Evolutionary conservation across 2,113 vertebrate species (phyloP), one percentile per base, ranked within the genome.

Genomic region (Ondatra zibethicus): DNA sequence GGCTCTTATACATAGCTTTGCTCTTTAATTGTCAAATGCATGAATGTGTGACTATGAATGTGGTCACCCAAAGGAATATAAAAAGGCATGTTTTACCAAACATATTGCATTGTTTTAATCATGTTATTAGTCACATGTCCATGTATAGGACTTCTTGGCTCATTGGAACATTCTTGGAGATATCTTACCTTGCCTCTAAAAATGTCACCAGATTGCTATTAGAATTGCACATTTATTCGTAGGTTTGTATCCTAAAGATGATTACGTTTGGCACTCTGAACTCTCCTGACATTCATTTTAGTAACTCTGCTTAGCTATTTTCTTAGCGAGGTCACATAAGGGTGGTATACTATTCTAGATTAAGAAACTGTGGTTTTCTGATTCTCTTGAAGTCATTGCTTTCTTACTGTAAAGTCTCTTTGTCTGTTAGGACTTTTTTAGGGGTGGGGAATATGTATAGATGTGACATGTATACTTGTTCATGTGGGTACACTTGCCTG

Each of bases 331-430:
- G 14, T 82, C 39, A 72, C 77, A 47, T 50, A 93, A 96, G 80
- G 27, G 7, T 70, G 78, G 7, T 78, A 7, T 87, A 19, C 29
- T 96, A 93, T 88, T 33, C n/a, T 96, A 92, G 86, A 80, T 78
- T 80, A 91, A 88, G 80, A 88, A 88, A 58, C 50, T 88, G 17
- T 84, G 66, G 75, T 36, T 94, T 17, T 94, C 33, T 93, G 65
- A 70, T 50, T 93, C 80, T 81, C 5, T 45, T 61, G 75, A 92
- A 68, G 66, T 76, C 75, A 47, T 29, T 82, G 66, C n/a, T 92
- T 95, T 84, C 78, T 88, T 36, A 85, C 65, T 95, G 73, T 84
- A 78, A 85, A 90, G 27, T 84, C 39, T 52, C 58, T 92, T 92
- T 68, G 80, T 21, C 5, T 84, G 10, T 63, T 84, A 84, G n/a